phyloP scores from a whole-genome alignment of 2,113 vertebrate species.

The Uropsilus gracilis region DNA sequence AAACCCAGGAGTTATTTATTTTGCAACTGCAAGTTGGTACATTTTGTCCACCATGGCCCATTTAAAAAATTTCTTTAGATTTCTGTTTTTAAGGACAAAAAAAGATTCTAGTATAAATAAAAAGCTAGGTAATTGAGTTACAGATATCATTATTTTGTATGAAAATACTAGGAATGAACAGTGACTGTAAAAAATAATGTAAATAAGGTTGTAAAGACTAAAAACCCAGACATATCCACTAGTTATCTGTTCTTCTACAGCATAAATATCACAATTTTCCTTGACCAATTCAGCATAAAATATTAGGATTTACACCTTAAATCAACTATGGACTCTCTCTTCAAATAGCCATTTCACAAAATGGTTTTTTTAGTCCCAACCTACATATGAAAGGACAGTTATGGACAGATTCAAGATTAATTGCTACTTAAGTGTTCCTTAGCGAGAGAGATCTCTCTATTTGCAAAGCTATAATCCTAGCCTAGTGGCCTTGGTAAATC shows the following conservation, averaged over 20 bases:
- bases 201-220: neutral
- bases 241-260: neutral
- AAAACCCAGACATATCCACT: neutral
- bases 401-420: neutral
- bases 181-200: neutral
- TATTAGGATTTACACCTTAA: slow-evolving; percentile 6
- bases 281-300: neutral
- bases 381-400: neutral
- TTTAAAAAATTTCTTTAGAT: neutral
- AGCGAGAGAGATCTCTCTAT: neutral
- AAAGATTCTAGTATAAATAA: slow-evolving; percentile 51
- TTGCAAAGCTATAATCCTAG: slow-evolving; percentile 48
- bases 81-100: neutral
- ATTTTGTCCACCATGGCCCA: neutral
- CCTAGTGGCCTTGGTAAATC: neutral
- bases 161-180: neutral
- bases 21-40: neutral
- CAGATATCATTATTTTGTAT: neutral
- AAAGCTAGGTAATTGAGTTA: neutral
- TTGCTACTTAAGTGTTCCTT: slow-evolving; percentile 21
- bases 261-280: neutral
- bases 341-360: slow-evolving; percentile 26
- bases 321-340: neutral
- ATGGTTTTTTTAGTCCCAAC: slow-evolving; percentile 1
- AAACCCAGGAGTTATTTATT: neutral